A percentile compares a stretch with the other conserved stretches of the same genome.
phyloP scores from a whole-genome alignment of 2,797 vertebrate species.

The Todus mexicanus region DNA sequence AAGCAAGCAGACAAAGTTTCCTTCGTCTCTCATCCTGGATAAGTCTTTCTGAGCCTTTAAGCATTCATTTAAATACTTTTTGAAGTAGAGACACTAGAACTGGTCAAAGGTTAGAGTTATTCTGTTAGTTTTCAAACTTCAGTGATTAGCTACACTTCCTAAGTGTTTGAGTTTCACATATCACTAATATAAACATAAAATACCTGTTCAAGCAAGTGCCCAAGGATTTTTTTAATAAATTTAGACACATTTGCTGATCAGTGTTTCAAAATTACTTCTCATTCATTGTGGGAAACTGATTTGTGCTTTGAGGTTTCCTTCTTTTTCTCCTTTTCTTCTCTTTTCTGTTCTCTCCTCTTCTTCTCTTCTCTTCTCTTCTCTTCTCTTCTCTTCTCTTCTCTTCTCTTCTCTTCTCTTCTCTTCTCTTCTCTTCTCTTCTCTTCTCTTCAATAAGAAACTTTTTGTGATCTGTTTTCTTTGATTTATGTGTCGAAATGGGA shows the following conservation, averaged over 20 bases:
- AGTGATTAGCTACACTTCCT: not conserved
- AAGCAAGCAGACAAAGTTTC: not conserved
- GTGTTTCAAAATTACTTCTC: not conserved
- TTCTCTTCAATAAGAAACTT: not conserved
- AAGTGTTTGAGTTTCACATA: not conserved
- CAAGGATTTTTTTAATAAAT: not conserved
- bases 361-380: too few species aligned
- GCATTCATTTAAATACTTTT: not conserved
- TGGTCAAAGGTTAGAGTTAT: not conserved
- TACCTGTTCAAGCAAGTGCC: not conserved
- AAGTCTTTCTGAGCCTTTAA: not conserved
- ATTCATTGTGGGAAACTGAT: not conserved
- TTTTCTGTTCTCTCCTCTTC: too few species aligned
- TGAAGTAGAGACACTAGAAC: not conserved
- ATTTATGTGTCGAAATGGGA: not conserved
- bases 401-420: too few species aligned
- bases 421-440: not conserved
- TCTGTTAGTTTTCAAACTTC: not conserved
- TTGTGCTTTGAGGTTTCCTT: not conserved
- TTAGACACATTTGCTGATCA: not conserved
- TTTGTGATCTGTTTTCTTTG: not conserved
- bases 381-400: too few species aligned
- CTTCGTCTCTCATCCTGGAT: not conserved
- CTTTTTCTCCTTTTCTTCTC: too few species aligned
- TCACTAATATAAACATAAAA: not conserved